These are phyloP conservation scores for Baccha elongata DNA, from an alignment of 2,888 invertebrate species.

Conservation along the genomic window DNA sequence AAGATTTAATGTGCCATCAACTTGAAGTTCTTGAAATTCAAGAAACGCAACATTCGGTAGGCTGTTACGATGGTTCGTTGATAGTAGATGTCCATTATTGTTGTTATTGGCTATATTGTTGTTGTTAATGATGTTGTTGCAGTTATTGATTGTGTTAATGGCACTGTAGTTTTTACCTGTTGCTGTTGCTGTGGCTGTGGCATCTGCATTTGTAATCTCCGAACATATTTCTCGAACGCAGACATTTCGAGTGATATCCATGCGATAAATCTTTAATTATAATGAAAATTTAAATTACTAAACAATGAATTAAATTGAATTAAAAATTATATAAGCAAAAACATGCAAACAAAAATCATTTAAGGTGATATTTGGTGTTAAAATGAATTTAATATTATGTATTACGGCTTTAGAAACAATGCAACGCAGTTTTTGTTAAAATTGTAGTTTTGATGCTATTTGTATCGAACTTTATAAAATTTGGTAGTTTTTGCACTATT, in stretches of 20 bases:
- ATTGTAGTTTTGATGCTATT: no score
- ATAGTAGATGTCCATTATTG: conserved; percentile 75
- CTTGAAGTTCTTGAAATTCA: conserved; percentile 75
- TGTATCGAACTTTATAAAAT: no score
- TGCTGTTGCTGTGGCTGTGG: conserved; percentile 39
- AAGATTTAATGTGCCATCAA: conserved; percentile 57
- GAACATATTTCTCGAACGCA: conserved; percentile 84
- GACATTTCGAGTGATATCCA: conserved; percentile 92
- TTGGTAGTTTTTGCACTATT: no score
- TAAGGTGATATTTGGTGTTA: no score
- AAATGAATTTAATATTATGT: no score
- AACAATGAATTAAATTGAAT: no score
- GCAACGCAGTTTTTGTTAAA: no score
- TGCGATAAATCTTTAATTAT: conserved; percentile 85
- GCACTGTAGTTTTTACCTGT: conserved; percentile 26
- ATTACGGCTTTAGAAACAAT: no score
- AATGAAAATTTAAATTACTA: no score
- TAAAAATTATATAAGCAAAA: no score
- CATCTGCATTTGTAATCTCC: conserved; percentile 75
- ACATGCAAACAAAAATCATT: no score
- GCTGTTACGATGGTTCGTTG: conserved; percentile 79
- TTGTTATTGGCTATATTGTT: conserved; percentile 29
- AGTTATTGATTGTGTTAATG: conserved; percentile 13
- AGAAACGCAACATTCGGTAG: conserved; percentile 80
- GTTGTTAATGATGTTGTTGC: conserved; percentile 27